These are phyloP conservation scores for Nemotelus nigrinus DNA, from an alignment of 2,888 invertebrate species.

Conservation along the genomic window DNA sequence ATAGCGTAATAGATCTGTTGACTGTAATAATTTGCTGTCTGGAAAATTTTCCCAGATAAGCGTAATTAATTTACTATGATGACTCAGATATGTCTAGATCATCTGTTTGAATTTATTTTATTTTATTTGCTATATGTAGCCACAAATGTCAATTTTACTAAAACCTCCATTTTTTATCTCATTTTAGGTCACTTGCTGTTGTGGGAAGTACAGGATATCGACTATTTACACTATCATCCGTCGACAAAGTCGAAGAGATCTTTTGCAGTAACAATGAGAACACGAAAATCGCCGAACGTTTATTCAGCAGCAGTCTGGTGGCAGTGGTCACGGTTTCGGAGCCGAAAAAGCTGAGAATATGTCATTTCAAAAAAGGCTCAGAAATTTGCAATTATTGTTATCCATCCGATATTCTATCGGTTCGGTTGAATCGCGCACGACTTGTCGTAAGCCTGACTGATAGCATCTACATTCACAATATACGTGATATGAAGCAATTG, in stretches of 20 bases:
- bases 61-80: too few relatives aligned
- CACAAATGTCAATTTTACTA: too few relatives aligned
- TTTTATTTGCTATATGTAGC: too few relatives aligned
- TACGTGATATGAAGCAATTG: slow-evolving; percentile 64
- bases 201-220: slow-evolving; percentile 60
- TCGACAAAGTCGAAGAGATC: slow-evolving; percentile 63
- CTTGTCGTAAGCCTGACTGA: slow-evolving; percentile 60
- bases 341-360: slow-evolving; percentile 63
- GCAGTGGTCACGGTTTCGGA: slow-evolving; percentile 63
- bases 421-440: slow-evolving; percentile 63
- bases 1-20: too few relatives aligned
- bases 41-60: too few relatives aligned
- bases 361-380: slow-evolving; percentile 64
- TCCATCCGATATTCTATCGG: slow-evolving; percentile 62
- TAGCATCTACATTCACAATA: slow-evolving; percentile 64
- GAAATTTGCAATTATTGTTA: slow-evolving; percentile 65
- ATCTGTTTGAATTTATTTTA: too few relatives aligned
- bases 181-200: slow-evolving; percentile 61
- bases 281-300: slow-evolving; percentile 62
- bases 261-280: slow-evolving; percentile 62
- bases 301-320: slow-evolving; percentile 63
- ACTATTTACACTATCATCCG: slow-evolving; percentile 60
- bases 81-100: too few relatives aligned
- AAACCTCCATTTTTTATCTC: neutral
- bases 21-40: too few relatives aligned